Evolutionary conservation across 2,888 invertebrate species (phyloP).

Genomic region (Drosophila paracracens): DNA sequence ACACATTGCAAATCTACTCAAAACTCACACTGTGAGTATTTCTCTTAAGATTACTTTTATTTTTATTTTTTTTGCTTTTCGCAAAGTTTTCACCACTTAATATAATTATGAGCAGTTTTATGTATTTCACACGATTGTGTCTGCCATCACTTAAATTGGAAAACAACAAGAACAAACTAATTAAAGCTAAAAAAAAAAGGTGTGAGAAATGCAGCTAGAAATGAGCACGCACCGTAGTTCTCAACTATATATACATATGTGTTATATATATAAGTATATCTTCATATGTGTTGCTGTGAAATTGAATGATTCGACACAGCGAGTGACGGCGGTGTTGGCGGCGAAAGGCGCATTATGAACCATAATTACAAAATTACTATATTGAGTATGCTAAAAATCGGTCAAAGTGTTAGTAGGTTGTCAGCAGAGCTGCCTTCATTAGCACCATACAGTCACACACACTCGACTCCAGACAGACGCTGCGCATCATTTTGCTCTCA

Average conservation of each 20-base stretch:
- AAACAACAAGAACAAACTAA: conserved; percentile 48
- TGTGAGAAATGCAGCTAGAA: conserved; percentile 58
- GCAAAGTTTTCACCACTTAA: conserved; percentile 15
- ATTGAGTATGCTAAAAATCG: conserved; percentile 77
- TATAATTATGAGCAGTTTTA: conserved; percentile 12
- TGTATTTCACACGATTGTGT: conserved; percentile 43
- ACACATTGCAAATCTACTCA: conserved; percentile 38
- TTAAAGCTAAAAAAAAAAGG: conserved; percentile 43
- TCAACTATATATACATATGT: conserved; percentile 1
- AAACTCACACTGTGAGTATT: conserved; percentile 3
- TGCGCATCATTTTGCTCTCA: conserved; percentile 56
- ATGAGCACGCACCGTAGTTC: conserved; percentile 52
- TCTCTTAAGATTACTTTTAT: conserved; percentile 9
- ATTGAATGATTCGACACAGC: conserved; percentile 49
- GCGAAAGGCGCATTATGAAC: conserved; percentile 74
- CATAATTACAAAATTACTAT: conserved; percentile 78
- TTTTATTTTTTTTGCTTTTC: conserved; percentile 14
- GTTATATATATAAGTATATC: neutral
- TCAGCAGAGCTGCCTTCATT: conserved; percentile 62
- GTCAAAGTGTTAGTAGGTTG: conserved; percentile 81
- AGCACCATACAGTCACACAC: conserved; percentile 34
- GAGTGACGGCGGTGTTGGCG: conserved; percentile 32
- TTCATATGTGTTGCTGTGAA: conserved; percentile 16
- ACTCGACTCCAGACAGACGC: neutral
- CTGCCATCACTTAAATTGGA: conserved; percentile 4